Percentiles rank a stretch among this genome's conserved stretches.
Evolutionary conservation across 2,797 vertebrate species (phyloP).

Genomic region (Hoplostethus atlanticus): DNA sequence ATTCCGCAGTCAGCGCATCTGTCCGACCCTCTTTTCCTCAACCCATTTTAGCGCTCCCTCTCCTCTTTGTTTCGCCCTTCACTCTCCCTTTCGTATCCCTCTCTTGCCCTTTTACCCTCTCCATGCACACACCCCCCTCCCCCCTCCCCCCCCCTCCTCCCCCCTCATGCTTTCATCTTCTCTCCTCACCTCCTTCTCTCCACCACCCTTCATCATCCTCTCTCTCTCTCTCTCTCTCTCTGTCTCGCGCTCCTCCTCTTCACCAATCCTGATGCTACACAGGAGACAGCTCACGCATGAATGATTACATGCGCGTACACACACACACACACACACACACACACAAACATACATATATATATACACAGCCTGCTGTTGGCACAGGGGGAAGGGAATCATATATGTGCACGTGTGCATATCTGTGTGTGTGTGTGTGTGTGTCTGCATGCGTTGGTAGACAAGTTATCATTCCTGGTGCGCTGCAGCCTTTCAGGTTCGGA

Average conservation of each 20-base stretch:
- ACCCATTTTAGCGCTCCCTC: slow-evolving; percentile 62
- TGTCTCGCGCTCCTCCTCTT: slow-evolving; percentile 46
- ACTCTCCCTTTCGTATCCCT: slow-evolving; percentile 59
- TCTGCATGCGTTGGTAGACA: slow-evolving; percentile 37
- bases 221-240: slow-evolving; percentile 22
- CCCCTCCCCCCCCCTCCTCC: background rate
- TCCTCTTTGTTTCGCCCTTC: slow-evolving; percentile 57
- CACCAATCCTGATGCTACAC: slow-evolving; percentile 68
- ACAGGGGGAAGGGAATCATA: background rate
- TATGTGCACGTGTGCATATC: background rate
- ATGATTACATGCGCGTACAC: slow-evolving; percentile 40
- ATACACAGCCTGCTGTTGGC: slow-evolving; percentile 34
- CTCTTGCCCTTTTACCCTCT: slow-evolving; percentile 73
- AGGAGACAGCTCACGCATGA: slow-evolving; percentile 67
- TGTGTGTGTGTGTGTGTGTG: slow-evolving; percentile 15
- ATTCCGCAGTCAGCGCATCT: slow-evolving; percentile 78
- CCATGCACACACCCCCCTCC: slow-evolving; percentile 3
- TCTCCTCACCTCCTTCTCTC: slow-evolving; percentile 65
- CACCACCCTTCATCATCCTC: slow-evolving; percentile 69
- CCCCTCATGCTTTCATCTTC: slow-evolving; percentile 67
- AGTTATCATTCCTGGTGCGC: slow-evolving; percentile 74
- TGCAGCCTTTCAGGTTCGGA: slow-evolving; percentile 67
- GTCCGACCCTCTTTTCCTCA: slow-evolving; percentile 67
- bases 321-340: slow-evolving; percentile 21
- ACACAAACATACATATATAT: background rate